phyloP scores from a whole-genome alignment of 2,888 invertebrate genomes.

The Nomada fucata region DNA sequence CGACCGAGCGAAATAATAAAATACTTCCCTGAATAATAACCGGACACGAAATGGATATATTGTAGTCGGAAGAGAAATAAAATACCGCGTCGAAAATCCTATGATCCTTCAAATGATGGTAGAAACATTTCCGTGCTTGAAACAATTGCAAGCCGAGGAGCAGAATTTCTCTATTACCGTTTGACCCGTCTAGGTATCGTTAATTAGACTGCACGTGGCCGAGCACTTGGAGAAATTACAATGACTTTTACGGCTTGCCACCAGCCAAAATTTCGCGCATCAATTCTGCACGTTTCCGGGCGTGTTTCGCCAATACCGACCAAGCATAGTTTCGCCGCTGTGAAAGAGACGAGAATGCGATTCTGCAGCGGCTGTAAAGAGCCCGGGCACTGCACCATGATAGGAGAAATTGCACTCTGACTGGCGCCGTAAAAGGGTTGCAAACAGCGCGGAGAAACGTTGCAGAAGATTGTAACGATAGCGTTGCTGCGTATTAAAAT shows the following conservation, averaged over 20 bases:
- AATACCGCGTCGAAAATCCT: neutral
- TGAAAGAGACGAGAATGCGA: slow-evolving; percentile 12
- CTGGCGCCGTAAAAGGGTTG: slow-evolving; percentile 21
- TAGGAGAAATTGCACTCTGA: slow-evolving; percentile 20
- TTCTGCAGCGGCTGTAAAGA: slow-evolving; percentile 33
- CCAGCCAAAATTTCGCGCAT: slow-evolving; percentile 50
- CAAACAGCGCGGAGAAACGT: slow-evolving; percentile 25
- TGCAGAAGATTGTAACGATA: slow-evolving; percentile 12
- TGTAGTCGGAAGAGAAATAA: neutral
- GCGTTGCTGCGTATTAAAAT: neutral
- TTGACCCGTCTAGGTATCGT: slow-evolving; percentile 23
- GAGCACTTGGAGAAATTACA: slow-evolving; percentile 39
- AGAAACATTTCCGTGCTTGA: slow-evolving; percentile 13
- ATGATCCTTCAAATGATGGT: slow-evolving; percentile 39
- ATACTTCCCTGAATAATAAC: neutral
- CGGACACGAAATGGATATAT: neutral
- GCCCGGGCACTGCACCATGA: neutral
- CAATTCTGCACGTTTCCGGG: slow-evolving; percentile 41
- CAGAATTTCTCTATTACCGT: slow-evolving; percentile 32
- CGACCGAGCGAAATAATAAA: neutral
- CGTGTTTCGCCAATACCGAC: slow-evolving; percentile 25
- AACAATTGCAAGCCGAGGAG: neutral
- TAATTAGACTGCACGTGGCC: slow-evolving; percentile 39
- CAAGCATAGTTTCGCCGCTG: slow-evolving; percentile 18
- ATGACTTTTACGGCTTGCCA: slow-evolving; percentile 36